Percentiles rank a stretch among this genome's conserved stretches.
Evolutionary conservation across 2,888 invertebrate species (phyloP).

Genomic region (Arctia plantaginis): DNA sequence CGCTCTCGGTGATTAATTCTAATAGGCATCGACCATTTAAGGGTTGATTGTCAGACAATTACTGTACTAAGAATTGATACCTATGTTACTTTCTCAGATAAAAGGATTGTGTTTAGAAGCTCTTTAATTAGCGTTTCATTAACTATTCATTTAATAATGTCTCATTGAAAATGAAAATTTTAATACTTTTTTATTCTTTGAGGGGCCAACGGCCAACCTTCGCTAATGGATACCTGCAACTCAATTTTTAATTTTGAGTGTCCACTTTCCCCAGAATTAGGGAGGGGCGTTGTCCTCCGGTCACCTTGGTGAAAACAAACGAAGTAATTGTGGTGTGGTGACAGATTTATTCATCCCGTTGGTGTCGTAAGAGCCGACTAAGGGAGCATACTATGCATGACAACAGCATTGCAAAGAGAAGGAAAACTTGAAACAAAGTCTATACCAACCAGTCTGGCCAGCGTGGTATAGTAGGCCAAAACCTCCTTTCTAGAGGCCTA

Average conservation of each 20-base stretch:
- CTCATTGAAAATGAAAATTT: background rate
- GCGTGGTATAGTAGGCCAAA: no score
- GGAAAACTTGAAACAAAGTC: no score
- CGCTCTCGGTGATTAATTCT: constrained; percentile 53
- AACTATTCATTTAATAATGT: constrained; percentile 1
- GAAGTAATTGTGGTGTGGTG: no score
- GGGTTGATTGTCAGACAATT: constrained; percentile 30
- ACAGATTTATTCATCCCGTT: no score
- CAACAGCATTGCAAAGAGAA: no score
- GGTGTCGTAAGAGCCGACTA: no score
- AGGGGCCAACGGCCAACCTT: no score
- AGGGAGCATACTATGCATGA: no score
- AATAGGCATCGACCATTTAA: constrained; percentile 51
- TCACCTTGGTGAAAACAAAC: background rate
- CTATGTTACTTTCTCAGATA: constrained; percentile 24
- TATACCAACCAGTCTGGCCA: no score
- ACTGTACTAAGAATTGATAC: constrained; percentile 35
- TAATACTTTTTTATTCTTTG: background rate
- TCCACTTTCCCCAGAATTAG: background rate
- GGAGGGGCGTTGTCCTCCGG: background rate
- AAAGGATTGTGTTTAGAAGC: constrained; percentile 17
- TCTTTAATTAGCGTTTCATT: constrained; percentile 17
- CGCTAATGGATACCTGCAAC: background rate
- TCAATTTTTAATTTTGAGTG: background rate
- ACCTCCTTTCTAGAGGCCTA: no score